A percentile compares a stretch with the other conserved stretches of the same genome.
Conservation (phyloP, 1,140 invertebrate species). For the Tetragonula clypearis region DNA sequence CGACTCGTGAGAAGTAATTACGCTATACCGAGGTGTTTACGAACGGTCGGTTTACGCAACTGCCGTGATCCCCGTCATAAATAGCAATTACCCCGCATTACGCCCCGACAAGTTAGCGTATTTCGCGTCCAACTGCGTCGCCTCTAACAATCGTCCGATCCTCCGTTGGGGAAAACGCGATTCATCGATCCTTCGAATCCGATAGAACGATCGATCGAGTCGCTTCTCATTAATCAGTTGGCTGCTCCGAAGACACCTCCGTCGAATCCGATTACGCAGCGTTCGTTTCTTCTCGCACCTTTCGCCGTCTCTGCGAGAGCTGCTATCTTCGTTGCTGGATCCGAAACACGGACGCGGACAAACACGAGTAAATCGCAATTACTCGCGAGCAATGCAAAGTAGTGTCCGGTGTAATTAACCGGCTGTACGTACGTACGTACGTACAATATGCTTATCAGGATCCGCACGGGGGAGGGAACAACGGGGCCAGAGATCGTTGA, state of each 20-base stretch:
- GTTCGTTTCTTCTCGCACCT: not conserved
- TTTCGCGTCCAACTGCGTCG: not conserved
- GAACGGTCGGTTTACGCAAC: conserved; percentile 26
- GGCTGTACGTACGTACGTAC: no score
- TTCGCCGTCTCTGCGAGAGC: no score
- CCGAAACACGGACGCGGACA: no score
- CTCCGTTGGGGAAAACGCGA: not conserved
- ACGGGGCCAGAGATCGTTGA: not conserved
- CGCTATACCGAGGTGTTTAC: conserved; percentile 2
- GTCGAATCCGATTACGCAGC: not conserved
- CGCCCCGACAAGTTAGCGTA: conserved; percentile 25
- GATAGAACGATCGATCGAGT: not conserved
- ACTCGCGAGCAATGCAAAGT: not conserved
- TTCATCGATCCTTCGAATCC: not conserved
- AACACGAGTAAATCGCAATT: not conserved
- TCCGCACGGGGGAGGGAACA: not conserved
- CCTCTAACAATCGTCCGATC: conserved; percentile 29
- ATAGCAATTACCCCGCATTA: conserved; percentile 46
- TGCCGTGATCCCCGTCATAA: conserved; percentile 39
- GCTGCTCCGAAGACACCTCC: not conserved
- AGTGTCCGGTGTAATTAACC: not conserved
- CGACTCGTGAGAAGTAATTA: conserved; percentile 40
- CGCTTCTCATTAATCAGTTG: conserved; percentile 25
- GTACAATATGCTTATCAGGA: conserved; percentile 1
- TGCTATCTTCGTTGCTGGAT: not conserved